Conservation (phyloP, 2,797 vertebrate species). For the Esox lucius region DNA sequence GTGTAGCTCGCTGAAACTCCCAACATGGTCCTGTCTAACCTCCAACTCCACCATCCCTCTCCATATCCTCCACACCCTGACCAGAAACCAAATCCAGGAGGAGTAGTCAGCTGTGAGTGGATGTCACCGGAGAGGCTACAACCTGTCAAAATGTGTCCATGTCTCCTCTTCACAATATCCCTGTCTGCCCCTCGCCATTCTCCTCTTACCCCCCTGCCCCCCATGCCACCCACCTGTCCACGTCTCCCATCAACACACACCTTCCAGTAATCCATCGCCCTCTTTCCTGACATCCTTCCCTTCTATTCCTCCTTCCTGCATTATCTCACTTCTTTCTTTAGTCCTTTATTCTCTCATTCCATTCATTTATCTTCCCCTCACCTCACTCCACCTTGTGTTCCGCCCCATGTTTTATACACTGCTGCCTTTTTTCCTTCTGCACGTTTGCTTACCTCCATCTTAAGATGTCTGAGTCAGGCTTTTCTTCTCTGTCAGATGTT, state of each 20-base stretch:
- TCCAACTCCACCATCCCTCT: slow-evolving; percentile 3
- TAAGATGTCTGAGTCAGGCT: background rate
- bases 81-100: slow-evolving; percentile 39
- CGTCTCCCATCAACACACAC: slow-evolving; percentile 45
- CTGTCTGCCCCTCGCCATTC: slow-evolving; percentile 44
- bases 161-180: slow-evolving; percentile 62
- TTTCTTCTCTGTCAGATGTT: background rate
- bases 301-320: background rate
- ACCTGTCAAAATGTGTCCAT: slow-evolving; percentile 80
- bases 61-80: slow-evolving; percentile 40
- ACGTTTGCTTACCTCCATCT: background rate
- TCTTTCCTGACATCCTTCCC: slow-evolving; percentile 35
- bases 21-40: slow-evolving; percentile 44
- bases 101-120: slow-evolving; percentile 63
- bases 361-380: no score
- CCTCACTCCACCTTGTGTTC: no score
- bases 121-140: slow-evolving; percentile 71
- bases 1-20: slow-evolving; percentile 55
- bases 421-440: no score
- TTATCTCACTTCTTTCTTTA: background rate
- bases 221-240: slow-evolving; percentile 58
- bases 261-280: background rate
- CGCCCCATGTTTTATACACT: no score
- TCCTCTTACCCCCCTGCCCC: slow-evolving; percentile 33
- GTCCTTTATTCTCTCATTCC: no score